These are phyloP conservation scores for Synanthedon andrenaeformis DNA, from an alignment of 2,888 invertebrate genomes.

Conservation along the genomic window DNA sequence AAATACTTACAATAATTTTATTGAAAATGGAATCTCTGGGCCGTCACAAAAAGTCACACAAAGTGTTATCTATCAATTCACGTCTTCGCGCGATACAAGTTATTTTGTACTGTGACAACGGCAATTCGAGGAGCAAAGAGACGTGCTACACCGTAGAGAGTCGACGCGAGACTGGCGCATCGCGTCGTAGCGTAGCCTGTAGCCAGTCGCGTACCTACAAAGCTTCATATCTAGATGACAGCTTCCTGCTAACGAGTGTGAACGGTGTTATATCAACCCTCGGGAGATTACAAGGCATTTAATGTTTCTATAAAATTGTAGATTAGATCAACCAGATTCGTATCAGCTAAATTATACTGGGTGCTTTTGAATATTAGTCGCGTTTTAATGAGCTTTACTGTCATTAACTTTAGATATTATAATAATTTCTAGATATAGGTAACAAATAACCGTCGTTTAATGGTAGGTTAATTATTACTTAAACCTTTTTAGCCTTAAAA, in stretches of 20 bases:
- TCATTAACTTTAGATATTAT: too few species aligned
- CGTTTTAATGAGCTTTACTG: too few species aligned
- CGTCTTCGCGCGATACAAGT: not conserved
- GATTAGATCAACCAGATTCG: slow-evolving; percentile 1
- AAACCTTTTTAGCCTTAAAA: too few species aligned
- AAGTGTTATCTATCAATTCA: slow-evolving; percentile 7
- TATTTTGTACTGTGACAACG: not conserved
- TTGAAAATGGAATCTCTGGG: slow-evolving; percentile 3
- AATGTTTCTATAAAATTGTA: slow-evolving; percentile 5
- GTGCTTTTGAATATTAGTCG: not conserved
- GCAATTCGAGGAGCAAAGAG: slow-evolving; percentile 1
- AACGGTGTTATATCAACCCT: not conserved
- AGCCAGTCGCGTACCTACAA: not conserved
- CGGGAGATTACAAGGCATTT: slow-evolving; percentile 3
- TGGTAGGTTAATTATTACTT: too few species aligned
- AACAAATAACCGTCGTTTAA: too few species aligned
- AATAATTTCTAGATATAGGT: too few species aligned
- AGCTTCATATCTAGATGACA: not conserved
- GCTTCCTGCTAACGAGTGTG: not conserved
- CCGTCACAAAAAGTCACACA: slow-evolving; percentile 4
- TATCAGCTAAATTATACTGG: not conserved
- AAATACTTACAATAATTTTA: slow-evolving; percentile 3
- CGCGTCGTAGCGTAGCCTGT: not conserved
- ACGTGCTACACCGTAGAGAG: slow-evolving; percentile 12
- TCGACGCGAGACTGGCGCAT: slow-evolving; percentile 13